A percentile compares a stretch with the other conserved stretches of the same genome.
These are phyloP conservation scores for Phymanthus crucifer DNA, from an alignment of 92 coral and sea anemone species.

Conservation along the genomic window DNA sequence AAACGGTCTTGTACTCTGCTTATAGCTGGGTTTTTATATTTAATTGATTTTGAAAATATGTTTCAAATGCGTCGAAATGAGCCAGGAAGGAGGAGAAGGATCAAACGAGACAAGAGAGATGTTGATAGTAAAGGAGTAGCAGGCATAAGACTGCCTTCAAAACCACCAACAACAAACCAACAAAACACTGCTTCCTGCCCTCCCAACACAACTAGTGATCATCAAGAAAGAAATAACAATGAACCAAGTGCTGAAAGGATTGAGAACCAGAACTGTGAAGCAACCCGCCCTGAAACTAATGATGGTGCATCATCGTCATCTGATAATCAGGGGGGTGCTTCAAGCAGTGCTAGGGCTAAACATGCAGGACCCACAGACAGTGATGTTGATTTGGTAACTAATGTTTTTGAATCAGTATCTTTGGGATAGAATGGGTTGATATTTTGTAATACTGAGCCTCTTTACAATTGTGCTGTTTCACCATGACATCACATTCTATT, in stretches of 20 bases:
- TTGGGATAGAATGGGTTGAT: neutral
- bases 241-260: neutral
- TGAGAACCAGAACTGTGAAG: neutral
- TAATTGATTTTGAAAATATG: conserved; percentile 97
- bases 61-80: conserved; percentile 96
- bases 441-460: too few relatives aligned
- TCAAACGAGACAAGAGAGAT: conserved; percentile 86
- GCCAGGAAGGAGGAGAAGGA: conserved; percentile 91
- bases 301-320: conserved; percentile 10
- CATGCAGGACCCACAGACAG: neutral
- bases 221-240: conserved; percentile 3
- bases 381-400: neutral
- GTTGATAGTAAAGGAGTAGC: conserved; percentile 96
- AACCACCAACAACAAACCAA: neutral
- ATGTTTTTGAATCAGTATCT: neutral
- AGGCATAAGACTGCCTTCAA: conserved; percentile 56
- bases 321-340: conserved; percentile 30
- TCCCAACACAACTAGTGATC: neutral
- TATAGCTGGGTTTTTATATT: conserved; percentile 93
- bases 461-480: too few relatives aligned
- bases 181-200: neutral
- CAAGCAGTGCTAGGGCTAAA: conserved; percentile 5
- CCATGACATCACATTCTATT: too few relatives aligned
- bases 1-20: conserved; percentile 92
- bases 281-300: neutral